A percentile compares a stretch with the other conserved stretches of the same genome.
phyloP scores from a whole-genome alignment of 2,113 vertebrate genomes.

The Myotis davidii region DNA sequence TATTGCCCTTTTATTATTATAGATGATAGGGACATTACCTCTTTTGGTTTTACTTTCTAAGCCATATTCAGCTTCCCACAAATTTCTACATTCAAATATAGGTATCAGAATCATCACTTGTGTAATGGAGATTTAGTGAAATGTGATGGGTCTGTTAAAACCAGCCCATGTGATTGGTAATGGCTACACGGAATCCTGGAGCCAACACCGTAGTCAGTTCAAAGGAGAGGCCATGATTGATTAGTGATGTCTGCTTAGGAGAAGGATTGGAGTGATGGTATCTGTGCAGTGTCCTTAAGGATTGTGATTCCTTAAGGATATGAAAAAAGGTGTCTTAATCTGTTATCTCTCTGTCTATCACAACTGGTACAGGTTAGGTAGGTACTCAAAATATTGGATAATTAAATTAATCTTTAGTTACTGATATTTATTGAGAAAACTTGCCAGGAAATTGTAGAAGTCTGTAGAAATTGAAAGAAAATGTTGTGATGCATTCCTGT shows the following conservation, averaged over 20 bases:
- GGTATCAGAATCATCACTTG: neutral
- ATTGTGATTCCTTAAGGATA: neutral
- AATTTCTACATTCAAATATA: neutral
- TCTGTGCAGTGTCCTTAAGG: neutral
- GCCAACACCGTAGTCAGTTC: neutral
- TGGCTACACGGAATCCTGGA: neutral
- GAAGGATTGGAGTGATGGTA: neutral
- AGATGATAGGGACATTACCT: neutral
- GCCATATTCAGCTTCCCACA: neutral
- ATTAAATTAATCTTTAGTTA: neutral
- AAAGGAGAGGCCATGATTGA: neutral
- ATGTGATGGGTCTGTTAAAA: neutral
- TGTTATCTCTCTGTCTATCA: neutral
- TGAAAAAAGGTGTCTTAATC: neutral
- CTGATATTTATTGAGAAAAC: neutral
- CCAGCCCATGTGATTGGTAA: neutral
- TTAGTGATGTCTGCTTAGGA: neutral
- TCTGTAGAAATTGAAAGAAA: conserved; percentile 12
- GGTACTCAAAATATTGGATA: neutral
- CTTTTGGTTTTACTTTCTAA: neutral
- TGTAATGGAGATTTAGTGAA: neutral
- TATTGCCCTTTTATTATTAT: neutral
- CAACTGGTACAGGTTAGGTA: neutral
- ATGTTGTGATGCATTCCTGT: neutral
- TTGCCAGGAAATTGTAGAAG: neutral